phyloP scores from a whole-genome alignment of 64 coral and sea anemone species.

The Cladopsammia gracilis region DNA sequence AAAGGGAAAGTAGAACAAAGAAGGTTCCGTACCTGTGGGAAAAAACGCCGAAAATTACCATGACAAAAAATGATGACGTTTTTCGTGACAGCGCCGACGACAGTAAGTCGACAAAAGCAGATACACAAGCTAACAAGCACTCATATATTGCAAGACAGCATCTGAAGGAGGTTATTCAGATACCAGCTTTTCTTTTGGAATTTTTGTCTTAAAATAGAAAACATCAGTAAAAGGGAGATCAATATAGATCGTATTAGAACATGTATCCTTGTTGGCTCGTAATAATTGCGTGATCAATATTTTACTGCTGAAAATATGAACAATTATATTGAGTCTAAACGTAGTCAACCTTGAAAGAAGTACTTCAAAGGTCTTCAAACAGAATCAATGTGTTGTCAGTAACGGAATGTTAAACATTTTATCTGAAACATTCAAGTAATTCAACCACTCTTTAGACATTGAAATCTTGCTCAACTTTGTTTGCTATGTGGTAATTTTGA shows the following conservation, averaged over 20 bases:
- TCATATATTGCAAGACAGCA: neutral
- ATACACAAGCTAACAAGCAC: conserved; percentile 12
- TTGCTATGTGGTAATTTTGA: conserved; percentile 17
- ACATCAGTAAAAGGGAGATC: neutral
- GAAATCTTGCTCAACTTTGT: conserved; percentile 42
- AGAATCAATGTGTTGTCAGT: neutral
- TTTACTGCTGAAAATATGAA: neutral
- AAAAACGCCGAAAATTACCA: conserved; percentile 15
- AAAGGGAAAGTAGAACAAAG: conserved; percentile 1
- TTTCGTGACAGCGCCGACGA: neutral
- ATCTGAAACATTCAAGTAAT: neutral
- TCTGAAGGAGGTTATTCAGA: neutral
- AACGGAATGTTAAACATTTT: conserved; percentile 25
- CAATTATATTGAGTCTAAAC: neutral
- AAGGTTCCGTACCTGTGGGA: neutral
- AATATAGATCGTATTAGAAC: neutral
- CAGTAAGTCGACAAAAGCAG: conserved; percentile 18
- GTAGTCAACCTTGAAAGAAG: neutral
- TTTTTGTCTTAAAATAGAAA: neutral
- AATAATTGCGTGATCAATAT: conserved; percentile 15
- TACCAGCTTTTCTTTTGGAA: neutral
- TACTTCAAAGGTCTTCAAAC: conserved; percentile 10
- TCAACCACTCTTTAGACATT: neutral
- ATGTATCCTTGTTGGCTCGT: neutral
- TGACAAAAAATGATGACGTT: conserved; percentile 16